Base-by-base conservation (phyloP, 2,797 vertebrate genomes). In the Epinephelus awoara region DNA sequence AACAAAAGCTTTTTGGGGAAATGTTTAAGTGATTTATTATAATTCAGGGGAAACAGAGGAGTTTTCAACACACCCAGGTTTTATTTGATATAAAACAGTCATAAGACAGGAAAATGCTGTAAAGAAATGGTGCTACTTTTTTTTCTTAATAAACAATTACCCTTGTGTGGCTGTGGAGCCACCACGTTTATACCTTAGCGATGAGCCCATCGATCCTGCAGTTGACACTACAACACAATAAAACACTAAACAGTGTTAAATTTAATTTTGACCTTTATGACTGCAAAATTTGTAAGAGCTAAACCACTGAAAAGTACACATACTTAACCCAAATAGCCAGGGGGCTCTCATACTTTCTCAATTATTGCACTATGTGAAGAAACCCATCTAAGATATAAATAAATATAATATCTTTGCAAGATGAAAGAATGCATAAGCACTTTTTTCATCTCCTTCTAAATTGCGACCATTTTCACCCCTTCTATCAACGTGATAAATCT, bases 261-360 rank as follows among this genome's bases (percentile, higher is more conserved):
- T 95, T 94, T 90, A 94, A 96, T 95, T 95, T 94, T 95, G 94
- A 96, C 95, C 95, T 95, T 92, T 92, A 93, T 93, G 92, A 95
- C 92, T 93, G 91, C 86, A 88, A 87, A 88, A 87, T 85, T 85
- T 81, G 74, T 74, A 80, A 81, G 84, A 82, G 84, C 86, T 91
- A 92, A 95, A 86, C 86, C 85, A 89, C 81, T 93, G 83, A 89
- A 91, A 94, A 94, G 90, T 91, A 89, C 87, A 94, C 86, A 94
- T 91, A 94, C 89, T 94, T 91, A 95, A 95, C 93, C 93, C 85
- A 95, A 92, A 95, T 86, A 93, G 94, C 94, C 94, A 89, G 82
- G 76, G 91, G 95, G 94, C 77, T 89, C 88, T 95, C 92, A 94
- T 95, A 94, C 91, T 94, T 94, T 93, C 92, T 93, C 91, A 93